Conservation (phyloP, 2,888 invertebrate species). For the Pyrrhosoma nymphula region DNA sequence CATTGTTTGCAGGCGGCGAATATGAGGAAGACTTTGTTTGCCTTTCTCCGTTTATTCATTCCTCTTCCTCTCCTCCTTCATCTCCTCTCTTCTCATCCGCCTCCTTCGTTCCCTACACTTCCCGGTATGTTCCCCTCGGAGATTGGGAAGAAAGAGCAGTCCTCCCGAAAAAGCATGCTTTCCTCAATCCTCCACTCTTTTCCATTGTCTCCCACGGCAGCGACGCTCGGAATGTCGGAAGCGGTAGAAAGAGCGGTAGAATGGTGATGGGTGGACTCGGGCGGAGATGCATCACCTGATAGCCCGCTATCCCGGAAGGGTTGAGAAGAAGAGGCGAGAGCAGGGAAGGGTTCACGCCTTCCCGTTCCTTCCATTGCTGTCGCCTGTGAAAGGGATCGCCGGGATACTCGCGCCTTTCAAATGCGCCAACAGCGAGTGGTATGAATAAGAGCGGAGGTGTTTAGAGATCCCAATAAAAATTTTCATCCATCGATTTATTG, state of each 20-base stretch:
- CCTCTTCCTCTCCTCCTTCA: too few species aligned
- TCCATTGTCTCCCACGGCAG: conserved; percentile 29
- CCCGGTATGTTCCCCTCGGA: not conserved
- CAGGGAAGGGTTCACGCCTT: not conserved
- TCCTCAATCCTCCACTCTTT: conserved; percentile 37
- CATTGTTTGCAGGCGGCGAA: too few species aligned
- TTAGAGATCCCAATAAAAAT: not conserved
- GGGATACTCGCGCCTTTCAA: not conserved
- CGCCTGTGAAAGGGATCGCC: not conserved
- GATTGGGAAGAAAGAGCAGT: not conserved
- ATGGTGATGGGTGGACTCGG: not conserved
- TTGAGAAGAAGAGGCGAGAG: not conserved
- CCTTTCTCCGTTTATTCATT: too few species aligned
- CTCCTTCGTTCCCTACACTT: not conserved
- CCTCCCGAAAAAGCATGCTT: conserved; percentile 7
- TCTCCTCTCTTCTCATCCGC: too few species aligned
- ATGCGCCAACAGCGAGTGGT: not conserved
- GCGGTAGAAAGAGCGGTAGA: not conserved
- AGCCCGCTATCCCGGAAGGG: not conserved
- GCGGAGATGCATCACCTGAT: not conserved
- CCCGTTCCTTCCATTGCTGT: not conserved
- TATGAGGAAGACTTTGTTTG: too few species aligned
- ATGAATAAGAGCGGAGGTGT: not conserved
- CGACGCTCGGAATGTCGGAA: not conserved
- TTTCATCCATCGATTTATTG: not conserved